Evolutionary conservation across 2,113 vertebrate genomes (phyloP).

Genomic region (Myrmecophaga tridactyla): DNA sequence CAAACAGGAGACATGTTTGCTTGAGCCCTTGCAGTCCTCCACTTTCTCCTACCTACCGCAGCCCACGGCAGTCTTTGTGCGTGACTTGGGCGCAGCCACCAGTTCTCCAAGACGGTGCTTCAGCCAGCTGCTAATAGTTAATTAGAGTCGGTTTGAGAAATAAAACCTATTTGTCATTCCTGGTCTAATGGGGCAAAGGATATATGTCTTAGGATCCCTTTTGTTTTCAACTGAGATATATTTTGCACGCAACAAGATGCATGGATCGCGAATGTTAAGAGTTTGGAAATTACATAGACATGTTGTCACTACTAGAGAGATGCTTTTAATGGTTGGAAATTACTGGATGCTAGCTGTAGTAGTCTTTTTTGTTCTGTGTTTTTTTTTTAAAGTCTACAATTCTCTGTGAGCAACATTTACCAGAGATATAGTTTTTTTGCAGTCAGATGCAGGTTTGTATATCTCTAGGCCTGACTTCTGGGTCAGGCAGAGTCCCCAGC

Average conservation of each 20-base stretch:
- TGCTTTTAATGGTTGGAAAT: neutral
- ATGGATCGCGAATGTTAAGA: neutral
- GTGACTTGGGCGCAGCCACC: neutral
- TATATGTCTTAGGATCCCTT: conserved; percentile 3
- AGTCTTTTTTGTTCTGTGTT: neutral
- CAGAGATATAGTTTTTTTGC: neutral
- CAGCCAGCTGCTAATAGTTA: neutral
- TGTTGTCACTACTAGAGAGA: neutral
- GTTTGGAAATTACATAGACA: neutral
- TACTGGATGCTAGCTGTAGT: neutral
- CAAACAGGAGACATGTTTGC: neutral
- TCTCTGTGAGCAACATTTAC: neutral
- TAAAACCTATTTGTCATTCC: neutral
- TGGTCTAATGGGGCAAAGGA: neutral
- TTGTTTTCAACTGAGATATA: neutral
- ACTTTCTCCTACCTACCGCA: neutral
- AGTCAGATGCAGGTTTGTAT: neutral
- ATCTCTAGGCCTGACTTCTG: neutral
- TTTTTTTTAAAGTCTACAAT: neutral
- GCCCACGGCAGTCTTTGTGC: neutral
- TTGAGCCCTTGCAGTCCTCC: neutral
- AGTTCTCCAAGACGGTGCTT: neutral
- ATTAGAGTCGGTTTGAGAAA: conserved; percentile 9
- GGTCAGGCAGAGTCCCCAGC: neutral
- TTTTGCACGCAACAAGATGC: neutral